phyloP scores from a whole-genome alignment of 2,113 vertebrate species.

The Leptosomus discolor region DNA sequence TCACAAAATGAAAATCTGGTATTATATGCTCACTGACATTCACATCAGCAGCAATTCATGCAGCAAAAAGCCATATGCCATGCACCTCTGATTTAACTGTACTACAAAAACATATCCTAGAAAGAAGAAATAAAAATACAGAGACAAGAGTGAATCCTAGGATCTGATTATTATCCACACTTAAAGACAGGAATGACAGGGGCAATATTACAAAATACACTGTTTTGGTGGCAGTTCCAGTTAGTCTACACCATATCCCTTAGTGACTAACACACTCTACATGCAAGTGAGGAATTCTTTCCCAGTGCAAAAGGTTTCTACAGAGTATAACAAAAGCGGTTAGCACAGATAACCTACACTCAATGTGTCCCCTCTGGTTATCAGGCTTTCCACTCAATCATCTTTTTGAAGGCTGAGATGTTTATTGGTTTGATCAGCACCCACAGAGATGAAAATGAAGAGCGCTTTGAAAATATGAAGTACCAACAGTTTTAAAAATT shows the following conservation, averaged over 20 bases:
- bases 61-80: constrained; percentile 75
- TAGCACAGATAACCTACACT: background rate
- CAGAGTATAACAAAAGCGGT: background rate
- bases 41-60: constrained; percentile 73
- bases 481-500: constrained; percentile 26
- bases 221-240: constrained; percentile 8
- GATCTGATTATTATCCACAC: background rate
- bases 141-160: background rate
- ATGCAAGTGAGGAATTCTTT: background rate
- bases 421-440: constrained; percentile 38
- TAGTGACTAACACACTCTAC: background rate
- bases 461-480: background rate
- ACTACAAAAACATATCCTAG: constrained; percentile 17
- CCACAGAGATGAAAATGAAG: constrained; percentile 44
- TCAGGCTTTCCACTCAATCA: background rate
- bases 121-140: constrained; percentile 44
- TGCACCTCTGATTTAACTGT: constrained; percentile 51
- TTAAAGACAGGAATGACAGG: background rate
- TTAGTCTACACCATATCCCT: background rate
- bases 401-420: background rate
- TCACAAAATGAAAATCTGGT: constrained; percentile 71
- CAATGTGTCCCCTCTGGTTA: background rate
- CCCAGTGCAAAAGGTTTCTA: background rate
- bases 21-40: constrained; percentile 74
- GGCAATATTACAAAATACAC: background rate